Evolutionary conservation across 2,797 vertebrate species (phyloP).

Genomic region (Oophaga sylvatica): DNA sequence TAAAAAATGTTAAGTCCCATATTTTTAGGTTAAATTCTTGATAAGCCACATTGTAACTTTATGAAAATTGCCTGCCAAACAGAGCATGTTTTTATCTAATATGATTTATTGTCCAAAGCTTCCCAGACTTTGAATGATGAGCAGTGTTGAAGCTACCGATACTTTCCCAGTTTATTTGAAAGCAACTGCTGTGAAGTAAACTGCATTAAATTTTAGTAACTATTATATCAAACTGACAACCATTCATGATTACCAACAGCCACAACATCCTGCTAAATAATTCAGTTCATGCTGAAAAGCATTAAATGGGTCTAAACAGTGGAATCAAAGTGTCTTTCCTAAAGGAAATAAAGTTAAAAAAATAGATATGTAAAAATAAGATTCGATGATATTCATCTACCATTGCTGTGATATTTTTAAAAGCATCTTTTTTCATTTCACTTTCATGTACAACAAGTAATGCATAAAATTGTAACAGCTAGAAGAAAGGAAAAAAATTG

Average conservation of each 20-base stretch:
- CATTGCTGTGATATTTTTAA: not conserved
- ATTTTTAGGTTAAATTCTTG: constrained; percentile 34
- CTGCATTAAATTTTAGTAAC: constrained; percentile 61
- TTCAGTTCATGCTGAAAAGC: constrained; percentile 50
- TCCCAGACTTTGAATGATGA: constrained; percentile 59
- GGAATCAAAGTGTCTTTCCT: not conserved
- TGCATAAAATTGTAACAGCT: not conserved
- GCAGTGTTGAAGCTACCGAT: constrained; percentile 51
- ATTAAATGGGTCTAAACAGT: constrained; percentile 6
- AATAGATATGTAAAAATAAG: not conserved
- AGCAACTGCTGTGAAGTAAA: constrained; percentile 62
- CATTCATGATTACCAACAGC: constrained; percentile 52
- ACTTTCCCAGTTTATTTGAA: constrained; percentile 56
- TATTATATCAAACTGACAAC: constrained; percentile 61
- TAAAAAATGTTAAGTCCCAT: not conserved
- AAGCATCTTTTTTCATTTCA: not conserved
- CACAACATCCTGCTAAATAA: constrained; percentile 56
- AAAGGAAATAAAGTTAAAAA: not conserved
- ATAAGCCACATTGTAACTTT: constrained; percentile 51
- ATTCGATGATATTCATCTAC: not conserved
- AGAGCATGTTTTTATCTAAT: constrained; percentile 61
- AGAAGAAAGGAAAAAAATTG: not conserved
- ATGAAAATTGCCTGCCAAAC: constrained; percentile 61
- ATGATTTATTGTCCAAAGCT: constrained; percentile 57
- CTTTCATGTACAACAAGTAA: not conserved